Evolutionary conservation across 2,888 invertebrate genomes (phyloP), one percentile per base, ranked within the genome.

Genomic region (Philereme transversata): DNA sequence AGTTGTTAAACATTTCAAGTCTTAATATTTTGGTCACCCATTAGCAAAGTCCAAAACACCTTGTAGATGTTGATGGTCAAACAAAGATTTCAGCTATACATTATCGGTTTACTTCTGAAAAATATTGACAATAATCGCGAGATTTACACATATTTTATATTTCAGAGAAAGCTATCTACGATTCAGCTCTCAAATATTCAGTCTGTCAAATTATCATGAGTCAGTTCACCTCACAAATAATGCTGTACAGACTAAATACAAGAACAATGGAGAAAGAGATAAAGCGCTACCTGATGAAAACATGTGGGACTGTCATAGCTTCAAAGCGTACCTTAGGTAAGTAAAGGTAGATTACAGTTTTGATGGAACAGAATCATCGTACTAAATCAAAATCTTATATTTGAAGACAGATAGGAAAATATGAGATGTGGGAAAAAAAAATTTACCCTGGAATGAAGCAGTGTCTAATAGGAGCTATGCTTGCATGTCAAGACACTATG

Each of bases 141-240:
- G 22, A 22, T 22, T 22, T 22, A 22, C 22, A 22, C 22, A 22
- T 22, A n/a, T 22, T 35, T 9, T 58, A 38, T 43, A 58, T 81
- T 92, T 52, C 88, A 96, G 96, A 80, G 98, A 98, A 79, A 97
- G 97, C 82, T 99, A 99, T 82, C 88, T 98, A 67, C 93, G 99
- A 59, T 99, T 99, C 88, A 98, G 98, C 84, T 97, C 97, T 3
- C 97, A 97, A 88, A 95, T 96, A 78, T 99, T 97, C 85, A 96
- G 95, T 73, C 90, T 99, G 59, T 95, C 95, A 41, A 96, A 98
- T 83, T 97, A 97, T 75, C 97, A 98, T 80, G 98, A 98, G 90
- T 97, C 97, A 0, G 95, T 98, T 47, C 98, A 99, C 87, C 90
- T 99, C 50, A 98, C 98, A 44, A 99, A 99, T 89, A 97, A 98